phyloP scores from a whole-genome alignment of 2,113 vertebrate genomes.

The Oreotrochilus melanogaster region DNA sequence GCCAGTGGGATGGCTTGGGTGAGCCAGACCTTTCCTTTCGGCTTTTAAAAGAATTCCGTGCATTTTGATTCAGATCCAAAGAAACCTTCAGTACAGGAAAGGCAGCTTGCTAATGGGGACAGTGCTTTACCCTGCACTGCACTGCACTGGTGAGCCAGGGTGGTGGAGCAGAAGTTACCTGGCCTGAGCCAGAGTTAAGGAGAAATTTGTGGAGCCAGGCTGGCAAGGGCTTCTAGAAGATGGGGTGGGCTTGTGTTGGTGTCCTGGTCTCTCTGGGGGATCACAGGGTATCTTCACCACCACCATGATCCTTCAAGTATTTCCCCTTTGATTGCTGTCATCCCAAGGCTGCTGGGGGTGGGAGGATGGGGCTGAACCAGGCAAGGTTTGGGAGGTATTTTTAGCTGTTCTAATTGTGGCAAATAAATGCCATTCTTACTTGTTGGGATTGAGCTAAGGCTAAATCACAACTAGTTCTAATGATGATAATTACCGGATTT shows the following conservation, averaged over 20 bases:
- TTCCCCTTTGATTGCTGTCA: not conserved
- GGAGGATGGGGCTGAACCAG: not conserved
- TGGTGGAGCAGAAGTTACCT: not conserved
- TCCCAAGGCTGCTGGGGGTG: not conserved
- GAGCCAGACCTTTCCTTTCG: not conserved
- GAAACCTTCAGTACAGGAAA: not conserved
- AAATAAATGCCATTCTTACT: slow-evolving; percentile 64
- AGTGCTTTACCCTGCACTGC: accelerated
- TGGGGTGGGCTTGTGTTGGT: not conserved
- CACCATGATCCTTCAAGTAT: accelerated
- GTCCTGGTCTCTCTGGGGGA: not conserved
- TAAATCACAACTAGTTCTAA: slow-evolving; percentile 69
- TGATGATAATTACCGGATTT: slow-evolving; percentile 76
- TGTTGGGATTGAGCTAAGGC: slow-evolving; percentile 59
- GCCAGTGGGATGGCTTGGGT: not conserved
- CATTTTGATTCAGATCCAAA: not conserved
- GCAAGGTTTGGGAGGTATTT: slow-evolving; percentile 53
- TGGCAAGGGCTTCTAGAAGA: not conserved
- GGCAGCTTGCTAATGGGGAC: accelerated
- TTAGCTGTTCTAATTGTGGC: slow-evolving; percentile 69
- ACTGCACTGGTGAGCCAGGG: accelerated
- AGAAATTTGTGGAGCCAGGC: not conserved
- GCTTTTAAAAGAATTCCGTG: not conserved
- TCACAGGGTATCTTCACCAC: not conserved
- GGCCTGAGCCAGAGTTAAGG: not conserved